These are phyloP conservation scores for Picus viridis DNA, from an alignment of 2,797 vertebrate species.

Conservation along the genomic window DNA sequence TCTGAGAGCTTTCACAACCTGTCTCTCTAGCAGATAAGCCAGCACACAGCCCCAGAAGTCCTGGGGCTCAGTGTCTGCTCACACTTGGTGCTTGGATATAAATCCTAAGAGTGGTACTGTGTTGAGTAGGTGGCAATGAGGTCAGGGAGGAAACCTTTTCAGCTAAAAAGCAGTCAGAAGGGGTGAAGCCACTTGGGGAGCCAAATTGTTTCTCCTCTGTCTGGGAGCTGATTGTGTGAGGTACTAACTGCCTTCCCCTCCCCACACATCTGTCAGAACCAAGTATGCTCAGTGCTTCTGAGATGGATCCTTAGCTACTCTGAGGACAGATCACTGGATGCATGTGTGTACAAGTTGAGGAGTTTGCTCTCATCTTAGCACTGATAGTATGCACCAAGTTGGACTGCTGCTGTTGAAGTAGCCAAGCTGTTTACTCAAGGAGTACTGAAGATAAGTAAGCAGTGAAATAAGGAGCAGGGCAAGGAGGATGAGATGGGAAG, in stretches of 20 bases:
- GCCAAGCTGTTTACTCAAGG: background rate
- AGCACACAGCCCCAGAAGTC: background rate
- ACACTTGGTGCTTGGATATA: background rate
- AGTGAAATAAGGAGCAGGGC: background rate
- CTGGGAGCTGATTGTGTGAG: background rate
- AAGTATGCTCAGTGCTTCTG: background rate
- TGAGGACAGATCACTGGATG: background rate
- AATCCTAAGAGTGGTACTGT: background rate
- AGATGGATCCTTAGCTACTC: background rate
- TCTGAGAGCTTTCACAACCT: constrained; percentile 22
- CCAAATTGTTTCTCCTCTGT: background rate
- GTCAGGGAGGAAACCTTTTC: background rate
- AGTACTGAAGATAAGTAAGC: background rate
- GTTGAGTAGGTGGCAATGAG: background rate
- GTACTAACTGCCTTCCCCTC: background rate
- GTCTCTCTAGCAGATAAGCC: background rate
- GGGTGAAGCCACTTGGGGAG: background rate
- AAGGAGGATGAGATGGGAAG: background rate
- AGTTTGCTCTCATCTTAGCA: background rate
- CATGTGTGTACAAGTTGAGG: fast-evolving
- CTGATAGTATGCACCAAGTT: background rate
- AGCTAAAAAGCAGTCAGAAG: background rate
- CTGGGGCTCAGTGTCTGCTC: background rate
- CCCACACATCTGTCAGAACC: background rate
- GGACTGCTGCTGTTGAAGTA: background rate